phyloP scores from a whole-genome alignment of 2,113 vertebrate genomes.

The Cinclus mexicanus region DNA sequence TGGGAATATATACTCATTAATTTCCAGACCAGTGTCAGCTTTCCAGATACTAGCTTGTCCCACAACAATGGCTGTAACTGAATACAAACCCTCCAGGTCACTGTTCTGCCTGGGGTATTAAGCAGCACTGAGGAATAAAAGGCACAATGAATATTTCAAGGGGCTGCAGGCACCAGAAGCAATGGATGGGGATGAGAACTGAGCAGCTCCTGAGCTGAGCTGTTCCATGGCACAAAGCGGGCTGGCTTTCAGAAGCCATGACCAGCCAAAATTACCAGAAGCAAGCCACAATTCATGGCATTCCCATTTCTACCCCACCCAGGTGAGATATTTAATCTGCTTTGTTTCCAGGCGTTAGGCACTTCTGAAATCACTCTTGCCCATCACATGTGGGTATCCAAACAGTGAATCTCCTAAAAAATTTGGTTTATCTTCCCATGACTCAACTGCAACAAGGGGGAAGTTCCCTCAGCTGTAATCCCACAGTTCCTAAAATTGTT shows the following conservation, averaged over 20 bases:
- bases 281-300: accelerated
- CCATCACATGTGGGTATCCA: background rate
- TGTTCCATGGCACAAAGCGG: background rate
- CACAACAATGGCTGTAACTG: slow-evolving; percentile 20
- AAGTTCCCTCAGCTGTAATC: background rate
- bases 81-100: background rate
- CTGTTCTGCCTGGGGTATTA: background rate
- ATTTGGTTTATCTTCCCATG: background rate
- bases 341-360: background rate
- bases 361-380: background rate
- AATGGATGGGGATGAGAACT: background rate
- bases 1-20: background rate
- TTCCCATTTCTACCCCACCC: background rate
- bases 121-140: background rate
- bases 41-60: background rate
- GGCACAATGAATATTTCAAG: slow-evolving; percentile 46
- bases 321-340: background rate
- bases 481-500: background rate
- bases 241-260: background rate
- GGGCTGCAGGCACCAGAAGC: background rate
- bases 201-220: background rate
- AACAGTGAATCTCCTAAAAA: background rate
- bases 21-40: slow-evolving; percentile 21
- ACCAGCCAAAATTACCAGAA: background rate
- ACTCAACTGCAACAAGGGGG: background rate